These are phyloP conservation scores for Sipha flava DNA, from an alignment of 1,140 invertebrate genomes.

Conservation along the genomic window DNA sequence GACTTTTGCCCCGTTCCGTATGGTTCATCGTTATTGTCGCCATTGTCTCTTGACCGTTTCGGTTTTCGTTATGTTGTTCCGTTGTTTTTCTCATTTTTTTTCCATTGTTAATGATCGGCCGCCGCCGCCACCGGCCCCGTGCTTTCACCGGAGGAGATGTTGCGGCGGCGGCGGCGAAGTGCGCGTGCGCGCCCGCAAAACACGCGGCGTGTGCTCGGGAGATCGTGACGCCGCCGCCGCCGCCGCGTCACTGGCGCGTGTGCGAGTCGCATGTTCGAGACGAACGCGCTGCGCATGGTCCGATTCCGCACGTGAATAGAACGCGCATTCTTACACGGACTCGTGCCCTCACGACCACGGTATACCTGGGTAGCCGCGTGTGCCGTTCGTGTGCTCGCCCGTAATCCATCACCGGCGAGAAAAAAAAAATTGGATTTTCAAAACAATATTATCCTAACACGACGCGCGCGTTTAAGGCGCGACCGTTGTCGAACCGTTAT, in stretches of 20 bases:
- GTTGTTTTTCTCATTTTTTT: background rate
- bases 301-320: background rate
- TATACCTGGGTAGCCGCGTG: background rate
- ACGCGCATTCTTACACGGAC: background rate
- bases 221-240: constrained; percentile 2
- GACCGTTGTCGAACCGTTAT: too few relatives aligned
- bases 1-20: background rate
- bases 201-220: constrained; percentile 25
- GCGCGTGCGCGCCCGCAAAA: background rate
- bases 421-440: too few relatives aligned
- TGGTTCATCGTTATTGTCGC: too few relatives aligned
- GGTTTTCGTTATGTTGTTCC: background rate
- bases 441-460: too few relatives aligned
- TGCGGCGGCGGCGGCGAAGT: background rate
- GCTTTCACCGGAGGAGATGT: background rate
- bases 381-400: background rate
- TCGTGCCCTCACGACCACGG: background rate
- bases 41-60: background rate
- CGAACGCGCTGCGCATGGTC: background rate
- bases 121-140: too few relatives aligned
- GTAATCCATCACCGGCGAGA: background rate
- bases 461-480: too few relatives aligned
- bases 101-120: constrained; percentile 9
- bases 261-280: background rate
- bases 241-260: background rate